Evolutionary conservation across 2,888 invertebrate species (phyloP).

Genomic region (Alcis repandata): DNA sequence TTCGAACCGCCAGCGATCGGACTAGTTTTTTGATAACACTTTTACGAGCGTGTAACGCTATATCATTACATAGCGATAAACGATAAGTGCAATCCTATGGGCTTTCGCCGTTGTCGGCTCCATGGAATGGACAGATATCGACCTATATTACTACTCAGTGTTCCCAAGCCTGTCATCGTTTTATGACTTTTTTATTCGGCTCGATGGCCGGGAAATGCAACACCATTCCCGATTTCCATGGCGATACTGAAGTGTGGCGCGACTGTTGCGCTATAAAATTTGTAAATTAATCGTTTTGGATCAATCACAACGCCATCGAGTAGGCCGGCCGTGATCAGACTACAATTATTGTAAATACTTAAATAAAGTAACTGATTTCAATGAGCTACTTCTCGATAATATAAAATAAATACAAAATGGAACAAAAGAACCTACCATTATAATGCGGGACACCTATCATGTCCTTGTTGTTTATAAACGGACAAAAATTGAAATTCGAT

Average conservation of each 20-base stretch:
- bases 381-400: conserved; percentile 31
- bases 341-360: conserved; percentile 40
- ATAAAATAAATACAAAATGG: conserved; percentile 32
- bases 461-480: conserved; percentile 55
- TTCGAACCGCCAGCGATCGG: conserved; percentile 62
- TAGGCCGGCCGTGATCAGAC: conserved; percentile 46
- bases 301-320: conserved; percentile 59
- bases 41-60: conserved; percentile 81
- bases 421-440: conserved; percentile 43
- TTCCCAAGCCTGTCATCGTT: conserved; percentile 83
- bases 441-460: conserved; percentile 42
- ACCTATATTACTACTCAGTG: conserved; percentile 75
- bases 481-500: conserved; percentile 63
- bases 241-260: conserved; percentile 65
- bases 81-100: conserved; percentile 77
- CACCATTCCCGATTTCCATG: conserved; percentile 76
- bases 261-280: conserved; percentile 61
- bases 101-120: conserved; percentile 75
- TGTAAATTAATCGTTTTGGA: conserved; percentile 66
- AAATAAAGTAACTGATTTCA: conserved; percentile 35
- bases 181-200: conserved; percentile 85
- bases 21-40: conserved; percentile 68
- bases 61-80: conserved; percentile 79
- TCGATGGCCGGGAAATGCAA: conserved; percentile 81
- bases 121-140: conserved; percentile 77